Percentiles rank a stretch among this genome's conserved stretches.
Conservation (phyloP, 2,797 vertebrate species). For the Aplochiton taeniatus region DNA sequence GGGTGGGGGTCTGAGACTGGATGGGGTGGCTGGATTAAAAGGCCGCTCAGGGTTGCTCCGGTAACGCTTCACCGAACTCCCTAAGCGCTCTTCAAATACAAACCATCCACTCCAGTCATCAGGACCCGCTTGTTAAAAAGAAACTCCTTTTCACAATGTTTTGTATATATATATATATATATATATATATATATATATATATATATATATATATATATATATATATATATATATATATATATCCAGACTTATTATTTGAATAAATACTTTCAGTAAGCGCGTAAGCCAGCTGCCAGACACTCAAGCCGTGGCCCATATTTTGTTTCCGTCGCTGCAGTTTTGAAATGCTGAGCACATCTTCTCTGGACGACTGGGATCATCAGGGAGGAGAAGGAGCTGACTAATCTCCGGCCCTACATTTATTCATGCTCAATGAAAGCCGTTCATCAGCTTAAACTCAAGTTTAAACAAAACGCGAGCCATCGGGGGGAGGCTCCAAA, state of each 20-base stretch:
- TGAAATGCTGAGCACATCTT: conserved; percentile 70
- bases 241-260: neutral
- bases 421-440: conserved; percentile 91
- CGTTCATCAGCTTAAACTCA: conserved; percentile 87
- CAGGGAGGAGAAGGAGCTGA: conserved; percentile 81
- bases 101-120: neutral
- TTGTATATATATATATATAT: neutral
- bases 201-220: neutral
- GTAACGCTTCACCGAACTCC: neutral
- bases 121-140: neutral
- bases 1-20: neutral
- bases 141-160: no score
- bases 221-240: neutral
- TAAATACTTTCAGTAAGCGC: neutral
- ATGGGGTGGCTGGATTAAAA: neutral
- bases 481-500: conserved; percentile 84
- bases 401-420: conserved; percentile 87
- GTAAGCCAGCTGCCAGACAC: neutral
- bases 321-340: conserved; percentile 56
- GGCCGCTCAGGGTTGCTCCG: no score
- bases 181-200: neutral
- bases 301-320: conserved; percentile 34
- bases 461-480: conserved; percentile 87
- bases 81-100: neutral
- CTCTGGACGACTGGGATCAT: conserved; percentile 76